These are phyloP conservation scores for Macrobrachium nipponense DNA, from an alignment of 1,140 invertebrate species.

Conservation along the genomic window DNA sequence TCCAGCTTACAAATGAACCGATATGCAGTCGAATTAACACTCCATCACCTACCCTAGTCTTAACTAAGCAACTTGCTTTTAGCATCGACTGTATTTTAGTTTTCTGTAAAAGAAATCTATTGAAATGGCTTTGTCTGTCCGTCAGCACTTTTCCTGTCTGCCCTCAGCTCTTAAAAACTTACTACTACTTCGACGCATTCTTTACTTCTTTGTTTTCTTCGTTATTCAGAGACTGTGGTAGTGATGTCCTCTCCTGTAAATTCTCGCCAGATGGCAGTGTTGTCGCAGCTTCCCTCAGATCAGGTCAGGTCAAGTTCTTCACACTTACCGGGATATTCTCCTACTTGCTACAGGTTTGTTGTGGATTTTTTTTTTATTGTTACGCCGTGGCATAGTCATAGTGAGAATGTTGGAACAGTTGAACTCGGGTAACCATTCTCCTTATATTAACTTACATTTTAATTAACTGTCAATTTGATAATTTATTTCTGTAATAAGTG, in stretches of 20 bases:
- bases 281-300: conserved; percentile 39
- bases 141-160: too few species aligned
- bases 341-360: conserved; percentile 31
- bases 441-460: too few species aligned
- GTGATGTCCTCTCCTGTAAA: conserved; percentile 44
- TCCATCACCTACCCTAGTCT: background rate
- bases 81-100: background rate
- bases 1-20: too few species aligned
- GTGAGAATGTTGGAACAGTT: background rate
- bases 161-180: too few species aligned
- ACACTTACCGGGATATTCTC: conserved; percentile 27
- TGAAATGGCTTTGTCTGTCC: too few species aligned
- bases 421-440: background rate
- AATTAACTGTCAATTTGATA: too few species aligned
- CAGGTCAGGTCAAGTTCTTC: conserved; percentile 53
- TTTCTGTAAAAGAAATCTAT: too few species aligned
- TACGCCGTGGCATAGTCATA: background rate
- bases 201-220: too few species aligned
- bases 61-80: too few species aligned
- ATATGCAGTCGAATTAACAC: background rate
- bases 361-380: too few species aligned
- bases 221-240: conserved; percentile 39
- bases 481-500: too few species aligned
- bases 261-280: conserved; percentile 46
- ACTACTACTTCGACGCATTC: too few species aligned